Evolutionary conservation across 1,140 invertebrate species (phyloP), one percentile per base, ranked within the genome.

Genomic region (Acyrthosiphon pisum): DNA sequence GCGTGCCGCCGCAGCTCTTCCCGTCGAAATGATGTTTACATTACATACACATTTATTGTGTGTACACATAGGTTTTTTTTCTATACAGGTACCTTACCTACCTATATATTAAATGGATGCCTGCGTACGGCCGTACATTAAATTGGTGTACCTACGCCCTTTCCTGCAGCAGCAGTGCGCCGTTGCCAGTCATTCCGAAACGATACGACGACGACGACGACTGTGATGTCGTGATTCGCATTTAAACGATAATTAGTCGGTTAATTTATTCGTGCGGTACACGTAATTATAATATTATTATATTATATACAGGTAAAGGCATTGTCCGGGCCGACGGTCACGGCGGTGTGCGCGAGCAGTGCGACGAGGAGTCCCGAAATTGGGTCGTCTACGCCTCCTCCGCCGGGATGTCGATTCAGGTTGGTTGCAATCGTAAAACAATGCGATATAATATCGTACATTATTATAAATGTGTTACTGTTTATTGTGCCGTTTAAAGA

Each of bases 151-250:
- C 26, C 26, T 48, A 87, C 86, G 86, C 86, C 86, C 86, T 87
- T 87, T 86, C 46, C 86, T 68, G 60, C 30, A n/a, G 30, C 86
- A n/a, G 30, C 44, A 26, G 86, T 46, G 26, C 81, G 8, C 37
- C 22, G 81, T 84, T 84, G 81, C 37, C 81, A 84, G 35, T 84
- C 81, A 41, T n/a, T 46, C 86, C 44, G 86, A 87, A 48, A 87
- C 86, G 30, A 86, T 46, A 46, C 20, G 6, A 35, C 20, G 23
- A 41, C 37, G 37, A 37, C 37, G 37, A 18, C 76, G n/a, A 41
- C 26, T 23, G 44, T 44, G 37, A 84, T 84, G 23, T 41, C 35
- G 23, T 23, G 35, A 84, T 41, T 84, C 20, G 35, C 23, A 26
- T 84, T 9, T 41, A 84, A 84, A 84, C 35, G 81, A 44, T 41